A percentile compares a stretch with the other conserved stretches of the same genome.
Evolutionary conservation across 2,797 vertebrate species (phyloP).

Genomic region (Antrozous pallidus): DNA sequence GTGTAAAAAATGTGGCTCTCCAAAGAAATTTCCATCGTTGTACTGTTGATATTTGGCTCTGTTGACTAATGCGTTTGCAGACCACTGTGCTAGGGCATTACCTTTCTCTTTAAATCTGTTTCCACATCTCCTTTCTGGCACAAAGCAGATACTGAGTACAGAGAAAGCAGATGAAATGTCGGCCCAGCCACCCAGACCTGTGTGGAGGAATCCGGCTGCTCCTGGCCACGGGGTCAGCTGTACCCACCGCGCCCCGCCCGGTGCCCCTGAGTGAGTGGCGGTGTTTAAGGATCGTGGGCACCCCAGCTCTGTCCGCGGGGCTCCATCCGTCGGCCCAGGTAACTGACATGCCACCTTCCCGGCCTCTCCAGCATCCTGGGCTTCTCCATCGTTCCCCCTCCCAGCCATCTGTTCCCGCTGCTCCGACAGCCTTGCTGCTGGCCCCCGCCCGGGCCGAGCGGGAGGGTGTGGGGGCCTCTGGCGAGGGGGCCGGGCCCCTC

Average conservation of each 20-base stretch:
- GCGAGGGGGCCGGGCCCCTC: slow-evolving; percentile 90
- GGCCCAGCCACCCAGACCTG: rapidly evolving
- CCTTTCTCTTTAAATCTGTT: neutral
- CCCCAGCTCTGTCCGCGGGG: neutral
- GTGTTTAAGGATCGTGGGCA: neutral
- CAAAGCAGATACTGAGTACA: neutral
- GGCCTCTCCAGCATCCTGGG: slow-evolving; percentile 74
- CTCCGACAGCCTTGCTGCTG: slow-evolving; percentile 82
- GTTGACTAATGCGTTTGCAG: no score
- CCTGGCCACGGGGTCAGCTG: neutral
- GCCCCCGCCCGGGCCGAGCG: slow-evolving; percentile 86
- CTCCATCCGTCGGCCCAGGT: slow-evolving; percentile 79
- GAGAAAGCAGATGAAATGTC: neutral
- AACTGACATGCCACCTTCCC: slow-evolving; percentile 79
- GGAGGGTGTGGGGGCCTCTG: slow-evolving; percentile 86
- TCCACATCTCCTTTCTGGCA: neutral
- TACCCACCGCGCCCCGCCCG: neutral
- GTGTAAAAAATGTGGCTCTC: no score
- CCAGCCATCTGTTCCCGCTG: slow-evolving; percentile 91
- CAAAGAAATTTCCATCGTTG: no score
- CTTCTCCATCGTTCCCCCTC: slow-evolving; percentile 81
- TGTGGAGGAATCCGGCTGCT: rapidly evolving
- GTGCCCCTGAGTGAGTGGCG: rapidly evolving
- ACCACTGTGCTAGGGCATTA: no score
- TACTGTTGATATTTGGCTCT: no score